Evolutionary conservation across 1,140 invertebrate genomes (phyloP), one percentile per base, ranked within the genome.

Genomic region (Leptonema lineaticorne): DNA sequence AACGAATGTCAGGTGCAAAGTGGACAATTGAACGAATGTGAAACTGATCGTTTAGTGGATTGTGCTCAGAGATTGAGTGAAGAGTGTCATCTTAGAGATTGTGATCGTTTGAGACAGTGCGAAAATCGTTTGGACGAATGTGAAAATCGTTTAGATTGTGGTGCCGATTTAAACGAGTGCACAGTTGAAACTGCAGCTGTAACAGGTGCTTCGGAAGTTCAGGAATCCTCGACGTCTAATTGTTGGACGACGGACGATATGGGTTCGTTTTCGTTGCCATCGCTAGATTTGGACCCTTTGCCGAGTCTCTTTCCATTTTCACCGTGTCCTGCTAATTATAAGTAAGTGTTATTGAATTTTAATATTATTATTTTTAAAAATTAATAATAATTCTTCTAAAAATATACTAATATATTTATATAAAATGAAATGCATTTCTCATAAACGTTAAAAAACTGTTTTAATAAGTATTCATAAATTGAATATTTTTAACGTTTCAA

Each of bases 201-300:
- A 46, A 3, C 16, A 14, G 37, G 46, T 9, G 41, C 41, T 48
- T 75, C 30, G 77, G 79, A 74, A 76, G 79, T 62, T 75, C 76
- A 48, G 29, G 75, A 67, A 28, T 27, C 2, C 20, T 57, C 29
- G n/a, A 74, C 77, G n/a, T 76, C 50, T n/a, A 66, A 74, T 41
- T 87, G 84, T 73, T 90, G 89, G 86, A 85, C 86, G 74, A 80
- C 83, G 33, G 90, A 91, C 78, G 90, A 92, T 74, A 92, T 92
- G 90, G 89, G 88, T 27, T 90, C 90, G 20, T 92, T 92, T 78
- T 89, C 90, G 0, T 76, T 92, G 50, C 88, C 88, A 41, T 86
- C 90, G 1, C 79, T 92, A 50, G 90, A 93, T 73, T 79, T 92
- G 72, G 90, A 92, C 74, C 90, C 90, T 4, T 75, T 92, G 48